These are phyloP conservation scores for Sparus aurata DNA, from an alignment of 2,797 vertebrate species.

Conservation along the genomic window DNA sequence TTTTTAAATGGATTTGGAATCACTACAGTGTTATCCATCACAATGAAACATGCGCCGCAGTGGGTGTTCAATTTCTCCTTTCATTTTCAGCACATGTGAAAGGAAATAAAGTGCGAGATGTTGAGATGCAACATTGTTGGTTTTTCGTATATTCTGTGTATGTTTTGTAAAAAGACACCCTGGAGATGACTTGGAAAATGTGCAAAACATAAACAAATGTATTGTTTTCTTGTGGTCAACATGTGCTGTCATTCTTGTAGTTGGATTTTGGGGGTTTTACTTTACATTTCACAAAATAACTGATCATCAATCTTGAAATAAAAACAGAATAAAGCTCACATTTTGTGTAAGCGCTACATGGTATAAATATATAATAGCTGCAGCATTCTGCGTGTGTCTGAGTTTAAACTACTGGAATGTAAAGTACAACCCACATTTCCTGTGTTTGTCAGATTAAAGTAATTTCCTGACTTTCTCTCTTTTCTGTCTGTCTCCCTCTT, in stretches of 20 bases:
- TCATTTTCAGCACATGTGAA: slow-evolving; percentile 63
- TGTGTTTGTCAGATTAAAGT: slow-evolving; percentile 19
- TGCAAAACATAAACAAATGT: slow-evolving; percentile 53
- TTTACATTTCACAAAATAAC: slow-evolving; percentile 67
- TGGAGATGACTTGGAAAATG: slow-evolving; percentile 65
- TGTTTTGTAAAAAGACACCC: slow-evolving; percentile 62
- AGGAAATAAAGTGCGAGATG: slow-evolving; percentile 45
- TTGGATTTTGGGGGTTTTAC: slow-evolving; percentile 45
- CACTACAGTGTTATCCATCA: slow-evolving; percentile 54
- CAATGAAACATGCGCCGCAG: slow-evolving; percentile 62
- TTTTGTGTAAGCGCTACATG: neutral
- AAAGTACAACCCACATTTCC: slow-evolving; percentile 59
- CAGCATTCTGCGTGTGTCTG: neutral
- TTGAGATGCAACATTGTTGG: slow-evolving; percentile 31
- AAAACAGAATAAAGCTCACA: neutral
- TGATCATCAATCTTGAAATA: neutral
- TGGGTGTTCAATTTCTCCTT: slow-evolving; percentile 40
- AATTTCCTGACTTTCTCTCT: slow-evolving; percentile 43
- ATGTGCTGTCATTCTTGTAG: slow-evolving; percentile 27
- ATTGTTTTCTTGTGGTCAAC: slow-evolving; percentile 24
- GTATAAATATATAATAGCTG: slow-evolving; percentile 36
- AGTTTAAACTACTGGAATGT: slow-evolving; percentile 52
- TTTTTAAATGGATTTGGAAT: slow-evolving; percentile 61
- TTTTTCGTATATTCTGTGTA: slow-evolving; percentile 66
- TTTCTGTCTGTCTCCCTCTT: slow-evolving; percentile 58